phyloP scores from a whole-genome alignment of 2,797 vertebrate genomes.

The Synaphobranchus kaupii region DNA sequence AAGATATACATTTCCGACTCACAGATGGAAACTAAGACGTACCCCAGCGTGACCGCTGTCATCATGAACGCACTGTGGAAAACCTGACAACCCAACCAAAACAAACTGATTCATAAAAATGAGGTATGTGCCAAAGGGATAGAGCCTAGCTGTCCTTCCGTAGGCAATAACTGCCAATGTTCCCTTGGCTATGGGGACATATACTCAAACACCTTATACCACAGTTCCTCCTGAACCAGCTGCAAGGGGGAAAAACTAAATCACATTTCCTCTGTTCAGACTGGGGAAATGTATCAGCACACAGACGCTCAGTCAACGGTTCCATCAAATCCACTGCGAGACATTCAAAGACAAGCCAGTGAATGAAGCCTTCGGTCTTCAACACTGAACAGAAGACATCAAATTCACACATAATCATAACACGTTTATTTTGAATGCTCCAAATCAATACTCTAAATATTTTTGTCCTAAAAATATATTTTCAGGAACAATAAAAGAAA shows the following conservation, averaged over 20 bases:
- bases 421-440: background rate
- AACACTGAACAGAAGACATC: background rate
- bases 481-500: background rate
- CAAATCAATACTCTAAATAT: background rate
- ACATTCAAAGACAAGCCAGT: background rate
- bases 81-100: conserved; percentile 30
- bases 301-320: background rate
- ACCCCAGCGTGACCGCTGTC: conserved; percentile 42
- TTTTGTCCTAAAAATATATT: background rate
- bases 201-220: background rate
- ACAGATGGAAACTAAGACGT: conserved; percentile 36
- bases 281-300: background rate
- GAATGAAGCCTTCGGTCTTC: background rate
- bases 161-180: background rate
- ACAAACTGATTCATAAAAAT: background rate
- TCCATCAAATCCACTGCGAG: background rate
- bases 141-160: background rate
- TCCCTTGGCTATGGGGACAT: background rate
- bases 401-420: background rate
- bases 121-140: background rate
- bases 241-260: background rate
- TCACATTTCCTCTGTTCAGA: background rate
- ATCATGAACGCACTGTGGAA: conserved; percentile 36
- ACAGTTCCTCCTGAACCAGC: background rate
- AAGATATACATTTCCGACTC: conserved; percentile 43